These are phyloP conservation scores for Onthophagus taurus DNA, from an alignment of 1,140 invertebrate species.

Conservation along the genomic window DNA sequence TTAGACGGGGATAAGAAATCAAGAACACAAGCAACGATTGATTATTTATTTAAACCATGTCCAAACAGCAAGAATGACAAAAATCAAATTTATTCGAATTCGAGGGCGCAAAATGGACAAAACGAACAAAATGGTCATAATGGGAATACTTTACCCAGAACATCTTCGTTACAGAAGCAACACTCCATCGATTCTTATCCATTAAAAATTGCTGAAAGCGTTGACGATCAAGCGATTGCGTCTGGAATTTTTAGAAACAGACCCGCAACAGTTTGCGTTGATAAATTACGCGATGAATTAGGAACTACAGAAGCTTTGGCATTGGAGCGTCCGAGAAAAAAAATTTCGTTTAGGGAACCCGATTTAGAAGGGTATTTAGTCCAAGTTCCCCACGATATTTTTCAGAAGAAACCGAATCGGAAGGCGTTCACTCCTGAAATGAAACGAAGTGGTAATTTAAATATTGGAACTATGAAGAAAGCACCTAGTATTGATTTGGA, in stretches of 20 bases:
- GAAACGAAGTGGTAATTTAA: slow-evolving; percentile 23
- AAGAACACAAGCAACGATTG: slow-evolving; percentile 31
- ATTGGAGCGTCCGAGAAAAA: slow-evolving; percentile 64
- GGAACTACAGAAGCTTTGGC: slow-evolving; percentile 38
- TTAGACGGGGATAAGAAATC: slow-evolving; percentile 22
- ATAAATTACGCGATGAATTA: slow-evolving; percentile 31
- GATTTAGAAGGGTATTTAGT: slow-evolving; percentile 47
- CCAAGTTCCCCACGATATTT: slow-evolving; percentile 11
- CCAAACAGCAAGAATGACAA: slow-evolving; percentile 20
- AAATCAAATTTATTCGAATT: slow-evolving; percentile 9
- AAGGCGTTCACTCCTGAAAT: slow-evolving; percentile 18
- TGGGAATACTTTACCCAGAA: slow-evolving; percentile 5
- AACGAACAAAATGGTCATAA: not conserved
- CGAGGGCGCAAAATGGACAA: not conserved
- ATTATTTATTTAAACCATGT: slow-evolving; percentile 32
- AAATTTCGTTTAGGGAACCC: slow-evolving; percentile 75
- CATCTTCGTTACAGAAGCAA: slow-evolving; percentile 28
- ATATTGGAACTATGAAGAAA: slow-evolving; percentile 19
- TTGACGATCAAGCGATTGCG: slow-evolving; percentile 31
- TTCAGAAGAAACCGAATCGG: slow-evolving; percentile 6
- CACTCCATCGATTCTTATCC: slow-evolving; percentile 33
- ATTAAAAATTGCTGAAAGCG: slow-evolving; percentile 32
- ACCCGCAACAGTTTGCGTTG: slow-evolving; percentile 38
- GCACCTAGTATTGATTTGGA: slow-evolving; percentile 23
- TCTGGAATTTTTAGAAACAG: slow-evolving; percentile 38